These are phyloP conservation scores for Coleophora deauratella DNA, from an alignment of 2,888 invertebrate genomes.

Conservation along the genomic window DNA sequence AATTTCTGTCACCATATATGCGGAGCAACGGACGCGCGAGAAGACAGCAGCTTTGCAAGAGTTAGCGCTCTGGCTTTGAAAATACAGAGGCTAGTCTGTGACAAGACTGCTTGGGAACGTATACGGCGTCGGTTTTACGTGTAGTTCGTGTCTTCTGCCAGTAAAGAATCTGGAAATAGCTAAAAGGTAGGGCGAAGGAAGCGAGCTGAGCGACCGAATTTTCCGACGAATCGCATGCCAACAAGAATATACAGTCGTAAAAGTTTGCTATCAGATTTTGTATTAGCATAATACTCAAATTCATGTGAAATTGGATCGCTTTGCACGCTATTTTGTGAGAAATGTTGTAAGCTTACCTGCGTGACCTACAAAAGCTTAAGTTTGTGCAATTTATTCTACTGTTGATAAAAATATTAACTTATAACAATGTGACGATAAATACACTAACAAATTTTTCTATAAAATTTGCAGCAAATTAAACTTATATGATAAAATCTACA, in stretches of 20 bases:
- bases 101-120: conserved; percentile 35
- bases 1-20: conserved; percentile 31
- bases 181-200: conserved; percentile 20
- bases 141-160: neutral
- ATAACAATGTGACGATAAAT: too few species aligned
- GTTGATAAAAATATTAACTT: too few species aligned
- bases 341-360: neutral
- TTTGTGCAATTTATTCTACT: too few species aligned
- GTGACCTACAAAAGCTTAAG: conserved; percentile 1
- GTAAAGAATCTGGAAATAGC: conserved; percentile 28
- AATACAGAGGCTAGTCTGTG: conserved; percentile 50
- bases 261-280: too few species aligned
- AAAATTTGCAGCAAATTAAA: too few species aligned
- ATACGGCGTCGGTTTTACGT: conserved; percentile 3
- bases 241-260: too few species aligned
- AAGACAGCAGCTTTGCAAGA: conserved; percentile 42
- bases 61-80: conserved; percentile 40
- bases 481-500: too few species aligned
- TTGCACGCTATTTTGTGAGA: conserved; percentile 21
- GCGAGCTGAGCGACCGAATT: conserved; percentile 24
- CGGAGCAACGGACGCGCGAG: conserved; percentile 36
- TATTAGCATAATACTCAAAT: too few species aligned
- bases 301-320: conserved; percentile 17
- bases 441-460: too few species aligned
- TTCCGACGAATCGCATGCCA: neutral